These are phyloP conservation scores for Leucophenga varia DNA, from an alignment of 1,140 invertebrate genomes.

Conservation along the genomic window DNA sequence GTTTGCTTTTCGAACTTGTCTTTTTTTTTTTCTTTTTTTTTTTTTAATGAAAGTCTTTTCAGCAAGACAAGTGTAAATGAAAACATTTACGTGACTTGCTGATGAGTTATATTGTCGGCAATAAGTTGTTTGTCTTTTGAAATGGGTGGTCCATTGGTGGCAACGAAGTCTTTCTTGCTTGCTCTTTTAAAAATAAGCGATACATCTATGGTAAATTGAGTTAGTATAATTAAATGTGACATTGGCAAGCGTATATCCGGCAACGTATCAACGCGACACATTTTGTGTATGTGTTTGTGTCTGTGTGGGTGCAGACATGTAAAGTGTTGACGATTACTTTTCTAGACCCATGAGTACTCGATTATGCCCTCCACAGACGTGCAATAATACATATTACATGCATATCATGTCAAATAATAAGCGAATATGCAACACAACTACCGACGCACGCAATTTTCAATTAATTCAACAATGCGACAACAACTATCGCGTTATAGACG, in stretches of 20 bases:
- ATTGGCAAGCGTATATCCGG: conserved; percentile 53
- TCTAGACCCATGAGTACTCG: no score
- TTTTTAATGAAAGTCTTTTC: no score
- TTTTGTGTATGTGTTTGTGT: neutral
- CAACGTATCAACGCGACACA: conserved; percentile 12
- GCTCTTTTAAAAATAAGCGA: neutral
- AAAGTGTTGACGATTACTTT: no score
- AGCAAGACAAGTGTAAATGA: no score
- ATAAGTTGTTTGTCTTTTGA: conserved; percentile 45
- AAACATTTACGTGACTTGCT: no score
- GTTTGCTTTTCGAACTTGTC: no score
- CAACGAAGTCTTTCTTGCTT: neutral
- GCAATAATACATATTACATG: conserved; percentile 52
- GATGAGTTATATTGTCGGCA: conserved; percentile 28
- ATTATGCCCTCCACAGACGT: no score
- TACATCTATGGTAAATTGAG: conserved; percentile 48
- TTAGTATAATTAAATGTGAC: conserved; percentile 54
- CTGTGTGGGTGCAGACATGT: no score
- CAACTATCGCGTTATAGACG: no score
- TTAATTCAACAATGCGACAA: conserved; percentile 32
- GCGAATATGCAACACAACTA: conserved; percentile 28
- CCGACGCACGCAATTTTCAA: conserved; percentile 41
- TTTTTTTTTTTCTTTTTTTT: no score
- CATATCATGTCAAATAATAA: conserved; percentile 49
- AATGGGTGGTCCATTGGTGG: conserved; percentile 22